Evolutionary conservation across 1,140 invertebrate genomes (phyloP), one percentile per base, ranked within the genome.

Genomic region (Bombus affinis): DNA sequence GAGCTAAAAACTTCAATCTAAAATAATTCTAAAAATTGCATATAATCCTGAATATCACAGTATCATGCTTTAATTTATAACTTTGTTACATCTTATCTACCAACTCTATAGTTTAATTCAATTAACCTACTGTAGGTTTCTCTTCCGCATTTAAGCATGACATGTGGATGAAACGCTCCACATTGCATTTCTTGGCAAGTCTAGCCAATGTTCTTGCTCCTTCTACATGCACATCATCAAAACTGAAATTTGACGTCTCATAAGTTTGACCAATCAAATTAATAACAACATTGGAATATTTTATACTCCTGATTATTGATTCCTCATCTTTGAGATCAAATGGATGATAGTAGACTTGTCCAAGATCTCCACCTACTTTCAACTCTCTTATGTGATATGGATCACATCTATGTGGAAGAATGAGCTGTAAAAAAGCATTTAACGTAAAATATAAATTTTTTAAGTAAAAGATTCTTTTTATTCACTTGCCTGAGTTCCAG

Each of bases 261-360:
- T 97, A 98, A 88, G 99, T 97, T 77, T 97, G 96, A 39, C 99
- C 99, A 91, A 99, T 97, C 62, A 99, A 95, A 95, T 99, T 99
- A 87, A 99, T 97, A 2, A 99, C 99, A 85, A 99, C 98, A 96
- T 99, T 99, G 0, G 99, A 99, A 95, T 99, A 98, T 92, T 98
- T 98, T 10, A 99, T 96, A 22, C 97, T 97, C 94, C 97, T 98
- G 9, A 96, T 95, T 89, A 99, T 97, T 0, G 97, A 97, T n/a
- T 98, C 97, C 92, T 99, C 98, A 96, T 99, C 98, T 70, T 96
- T 95, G 37, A 99, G 91, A 92, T 99, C 92, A 93, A 97, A 99
- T 6, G 97, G 98, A 92, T 98, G 97, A 94, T 97, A 99, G 3
- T 99, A 95, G 35, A 99, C 97, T 96, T 99, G 99, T 42, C 99